Base-by-base conservation (phyloP, 2,797 vertebrate species). In the Champsocephalus esox region DNA sequence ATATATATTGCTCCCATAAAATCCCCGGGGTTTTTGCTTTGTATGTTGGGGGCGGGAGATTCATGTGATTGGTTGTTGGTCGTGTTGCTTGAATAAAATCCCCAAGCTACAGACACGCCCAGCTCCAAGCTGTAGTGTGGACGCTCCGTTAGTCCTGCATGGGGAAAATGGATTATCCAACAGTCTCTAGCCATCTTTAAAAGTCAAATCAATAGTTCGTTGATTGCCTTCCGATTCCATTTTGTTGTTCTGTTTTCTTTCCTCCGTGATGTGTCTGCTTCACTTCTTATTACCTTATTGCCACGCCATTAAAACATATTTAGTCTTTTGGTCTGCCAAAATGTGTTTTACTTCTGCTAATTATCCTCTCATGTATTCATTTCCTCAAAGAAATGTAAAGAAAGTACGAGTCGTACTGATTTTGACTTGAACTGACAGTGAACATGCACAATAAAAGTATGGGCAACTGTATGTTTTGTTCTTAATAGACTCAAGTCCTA, bases 121-220 rank as follows among this genome's bases (percentile, higher is more conserved):
- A 21, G 21, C 21, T 21, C 21, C 21, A 21, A 21, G 21, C 21
- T 21, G 21, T 21, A 21, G 21, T 21, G 21, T 21, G 21, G 21
- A 21, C 21, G 21, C 21, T 21, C 21, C 21, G 21, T 21, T 21
- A 21, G 44, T 66, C 57, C 44, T 55, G 66, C 66, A 50, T 16
- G 11, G 66, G 78, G 79, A 80, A 64, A 76, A 74, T 38, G 71
- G 81, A 89, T 90, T 78, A 87, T 72, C 62, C 12, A 49, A 67
- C 69, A 61, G 59, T 75, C 81, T 82, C 46, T 58, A 64, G 70
- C 45, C 73, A 66, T 70, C 41, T 75, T 77, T 80, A 80, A 84
- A 88, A 84, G 70, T 75, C 55, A 68, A 82, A 92, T 90, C 87
- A 83, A 83, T 83, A 82, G 51, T 14, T 51, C 44, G 81, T 69